Base-by-base conservation (phyloP, 2,113 vertebrate species). In the Phycodurus eques region DNA sequence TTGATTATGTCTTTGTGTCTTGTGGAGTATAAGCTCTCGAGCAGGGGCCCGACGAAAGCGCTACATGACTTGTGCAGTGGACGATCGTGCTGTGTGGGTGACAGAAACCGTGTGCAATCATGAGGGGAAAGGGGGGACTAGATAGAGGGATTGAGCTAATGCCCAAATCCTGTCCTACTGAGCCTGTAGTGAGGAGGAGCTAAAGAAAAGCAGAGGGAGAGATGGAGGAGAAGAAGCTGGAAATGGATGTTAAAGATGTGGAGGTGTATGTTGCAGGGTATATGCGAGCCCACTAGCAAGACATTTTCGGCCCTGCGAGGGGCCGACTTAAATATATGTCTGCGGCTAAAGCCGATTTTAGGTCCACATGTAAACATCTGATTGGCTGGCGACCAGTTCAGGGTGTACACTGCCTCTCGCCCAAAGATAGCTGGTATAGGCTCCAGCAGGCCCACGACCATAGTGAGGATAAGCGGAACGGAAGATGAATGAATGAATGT, bases 161-260 rank as follows among this genome's bases (percentile, higher is more conserved):
- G 79, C 81, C 81, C 76, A 89, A 88, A 91, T 88, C 88, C 89
- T 83, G 83, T 85, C 87, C 83, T 73, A 79, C 90, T 86, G 86
- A 86, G 84, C 83, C 76, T 61, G 83, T 84, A 81, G 80, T 68
- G 3, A 79, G 83, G 73, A 80, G 76, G 74, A 83, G 87, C 89
- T 83, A 89, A 83, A 80, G 75, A 78, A 68, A 85, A 70, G 81
- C 57, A 83, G 72, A 81, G 77, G 67, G 80, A 79, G 67, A 67
- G 70, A 79, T 42, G 53, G 72, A 51, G 64, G 57, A 44, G 35
- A 64, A 65, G 39, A 44, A 47, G 54, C 22, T 43, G 60, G 71
- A 51, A 70, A 76, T 54, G 60, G 65, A 79, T 42, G 65, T 44
- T 47, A 61, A 43, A 69, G 60, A 75, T 51, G 46, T 17, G 31